Evolutionary conservation across 2,797 vertebrate species (phyloP).

Genomic region (Crenichthys baileyi): DNA sequence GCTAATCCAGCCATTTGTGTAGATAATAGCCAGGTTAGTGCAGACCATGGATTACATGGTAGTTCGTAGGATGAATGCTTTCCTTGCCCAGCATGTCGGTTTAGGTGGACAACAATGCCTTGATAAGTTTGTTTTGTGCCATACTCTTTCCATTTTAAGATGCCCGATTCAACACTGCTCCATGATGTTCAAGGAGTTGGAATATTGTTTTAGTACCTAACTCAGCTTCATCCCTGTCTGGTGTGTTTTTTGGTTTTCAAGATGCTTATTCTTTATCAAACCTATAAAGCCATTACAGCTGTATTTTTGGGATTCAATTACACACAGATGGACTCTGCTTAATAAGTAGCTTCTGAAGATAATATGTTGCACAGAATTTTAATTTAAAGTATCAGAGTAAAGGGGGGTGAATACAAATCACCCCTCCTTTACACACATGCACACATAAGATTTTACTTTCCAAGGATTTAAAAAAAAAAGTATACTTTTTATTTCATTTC

Average conservation of each 20-base stretch:
- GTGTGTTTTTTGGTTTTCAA: background rate
- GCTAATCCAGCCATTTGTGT: background rate
- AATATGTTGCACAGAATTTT: too few relatives aligned
- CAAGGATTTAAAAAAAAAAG: background rate
- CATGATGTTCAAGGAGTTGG: too few relatives aligned
- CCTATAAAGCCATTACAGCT: background rate
- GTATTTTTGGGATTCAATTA: background rate
- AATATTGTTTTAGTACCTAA: too few relatives aligned
- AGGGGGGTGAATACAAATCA: too few relatives aligned
- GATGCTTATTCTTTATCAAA: too few relatives aligned
- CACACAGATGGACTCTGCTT: background rate
- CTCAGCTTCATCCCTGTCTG: background rate
- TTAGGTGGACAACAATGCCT: background rate
- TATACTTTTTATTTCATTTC: background rate
- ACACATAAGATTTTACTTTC: background rate
- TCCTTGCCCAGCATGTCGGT: too few relatives aligned
- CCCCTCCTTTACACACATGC: too few relatives aligned
- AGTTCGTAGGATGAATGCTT: too few relatives aligned
- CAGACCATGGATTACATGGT: too few relatives aligned
- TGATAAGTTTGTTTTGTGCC: background rate
- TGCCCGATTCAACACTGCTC: too few relatives aligned
- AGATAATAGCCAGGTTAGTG: background rate
- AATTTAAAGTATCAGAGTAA: too few relatives aligned
- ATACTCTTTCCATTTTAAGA: too few relatives aligned
- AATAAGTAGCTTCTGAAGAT: background rate